Percentiles rank a stretch among this genome's conserved stretches.
phyloP scores from a whole-genome alignment of 2,113 vertebrate genomes.

The Rhinogobius similis region DNA sequence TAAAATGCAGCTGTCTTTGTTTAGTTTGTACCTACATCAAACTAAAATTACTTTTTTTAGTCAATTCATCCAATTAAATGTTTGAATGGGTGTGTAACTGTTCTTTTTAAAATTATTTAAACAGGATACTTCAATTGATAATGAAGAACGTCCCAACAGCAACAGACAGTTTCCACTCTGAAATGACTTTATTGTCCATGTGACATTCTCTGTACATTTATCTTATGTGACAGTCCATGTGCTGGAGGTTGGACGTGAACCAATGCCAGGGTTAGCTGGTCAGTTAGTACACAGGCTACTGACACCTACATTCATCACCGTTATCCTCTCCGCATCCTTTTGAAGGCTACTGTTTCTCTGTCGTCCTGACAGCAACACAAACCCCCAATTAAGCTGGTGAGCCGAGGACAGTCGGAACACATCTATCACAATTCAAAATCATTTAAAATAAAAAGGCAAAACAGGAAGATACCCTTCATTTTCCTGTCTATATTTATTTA shows the following conservation, averaged over 20 bases:
- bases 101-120: no score
- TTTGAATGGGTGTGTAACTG: no score
- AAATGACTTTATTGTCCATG: no score
- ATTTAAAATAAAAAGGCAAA: background rate
- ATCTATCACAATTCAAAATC: background rate
- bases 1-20: no score
- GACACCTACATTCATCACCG: slow-evolving; percentile 45
- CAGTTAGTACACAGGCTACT: slow-evolving; percentile 18
- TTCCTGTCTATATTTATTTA: background rate
- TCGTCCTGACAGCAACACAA: slow-evolving; percentile 10
- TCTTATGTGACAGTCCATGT: no score
- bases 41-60: no score
- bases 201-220: background rate
- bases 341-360: slow-evolving; percentile 6
- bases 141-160: no score
- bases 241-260: background rate
- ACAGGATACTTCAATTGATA: no score
- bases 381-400: slow-evolving; percentile 29
- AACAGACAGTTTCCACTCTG: no score
- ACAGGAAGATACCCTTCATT: background rate
- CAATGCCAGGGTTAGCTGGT: slow-evolving; percentile 6
- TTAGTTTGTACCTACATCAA: no score
- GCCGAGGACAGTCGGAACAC: background rate
- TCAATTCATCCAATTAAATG: no score
- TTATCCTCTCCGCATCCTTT: slow-evolving; percentile 31